Base-by-base conservation (phyloP, 2,888 invertebrate genomes). In the Lottia scabra region DNA sequence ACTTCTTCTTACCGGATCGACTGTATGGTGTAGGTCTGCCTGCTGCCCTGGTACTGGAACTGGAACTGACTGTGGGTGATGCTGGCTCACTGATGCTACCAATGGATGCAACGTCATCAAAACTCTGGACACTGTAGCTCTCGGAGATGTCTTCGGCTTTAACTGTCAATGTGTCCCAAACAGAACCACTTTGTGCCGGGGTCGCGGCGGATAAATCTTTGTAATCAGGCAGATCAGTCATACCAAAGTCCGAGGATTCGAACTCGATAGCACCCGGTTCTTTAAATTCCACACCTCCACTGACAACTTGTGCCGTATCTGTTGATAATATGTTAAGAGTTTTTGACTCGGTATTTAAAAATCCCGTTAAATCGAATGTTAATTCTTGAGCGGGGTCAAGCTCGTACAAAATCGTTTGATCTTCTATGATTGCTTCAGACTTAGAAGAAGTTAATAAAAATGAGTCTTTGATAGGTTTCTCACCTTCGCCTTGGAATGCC, bases 1-100 rank as follows among this genome's bases (percentile, higher is more conserved):
- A 92, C 90, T 82, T 77, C 65, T 84, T 83, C 48, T 81, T 77
- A 64, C 78, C 73, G 13, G 68, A 69, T 19, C 73, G 68, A n/a
- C 62, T 62, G 66, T 63, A 46, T n/a, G 48, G 8, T 74, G 69
- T 16, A 70, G 72, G 30, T 63, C 43, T 67, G 46, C 71, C 44
- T 64, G 43, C 68, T 27, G 71, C 64, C 45, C 64, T 56, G n/a
- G 74, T 73, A 23, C 75, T 67, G 12, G 74, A 68, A 23, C 75
- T 67, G 12, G 74, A 68, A 5, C 73, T 73, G 8, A 71, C 66
- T 10, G 75, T 63, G 6, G 70, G 44, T 8, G 72, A 65, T 23
- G 76, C 66, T 10, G 46, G 71, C 48, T 63, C 63, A 45, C 72
- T 63, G 63, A 23, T 56, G 68, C 68, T 70, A 72, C 44, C 48